phyloP scores from a whole-genome alignment of 1,140 invertebrate species.

The Battus philenor region DNA sequence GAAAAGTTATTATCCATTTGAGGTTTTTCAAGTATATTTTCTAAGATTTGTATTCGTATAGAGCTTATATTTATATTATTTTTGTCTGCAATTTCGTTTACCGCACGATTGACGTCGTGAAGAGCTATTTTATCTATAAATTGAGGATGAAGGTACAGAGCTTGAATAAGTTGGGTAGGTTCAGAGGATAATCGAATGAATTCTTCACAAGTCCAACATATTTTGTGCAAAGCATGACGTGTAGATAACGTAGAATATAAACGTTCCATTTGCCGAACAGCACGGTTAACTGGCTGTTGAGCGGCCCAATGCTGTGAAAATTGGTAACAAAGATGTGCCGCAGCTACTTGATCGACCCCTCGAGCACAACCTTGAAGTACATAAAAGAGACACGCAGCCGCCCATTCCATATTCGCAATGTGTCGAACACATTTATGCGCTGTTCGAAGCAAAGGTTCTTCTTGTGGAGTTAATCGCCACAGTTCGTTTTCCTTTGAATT shows the following conservation, averaged over 20 bases:
- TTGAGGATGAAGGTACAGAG: slow-evolving; percentile 74
- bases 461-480: slow-evolving; percentile 53
- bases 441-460: slow-evolving; percentile 59
- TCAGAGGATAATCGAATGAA: slow-evolving; percentile 72
- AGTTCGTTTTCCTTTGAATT: slow-evolving; percentile 47
- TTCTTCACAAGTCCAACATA: slow-evolving; percentile 76
- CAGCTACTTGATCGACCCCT: slow-evolving; percentile 78
- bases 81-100: slow-evolving; percentile 76
- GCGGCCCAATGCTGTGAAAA: slow-evolving; percentile 74
- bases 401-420: slow-evolving; percentile 74
- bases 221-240: slow-evolving; percentile 75
- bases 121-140: slow-evolving; percentile 68
- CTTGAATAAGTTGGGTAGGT: slow-evolving; percentile 74
- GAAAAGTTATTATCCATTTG: slow-evolving; percentile 39
- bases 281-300: slow-evolving; percentile 66
- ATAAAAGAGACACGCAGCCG: slow-evolving; percentile 71
- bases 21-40: slow-evolving; percentile 59
- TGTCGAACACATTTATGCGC: slow-evolving; percentile 68
- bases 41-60: slow-evolving; percentile 68
- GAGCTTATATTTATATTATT: slow-evolving; percentile 67
- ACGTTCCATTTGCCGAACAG: slow-evolving; percentile 72
- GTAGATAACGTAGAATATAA: slow-evolving; percentile 76
- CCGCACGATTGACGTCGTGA: slow-evolving; percentile 74
- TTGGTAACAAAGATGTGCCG: slow-evolving; percentile 77
- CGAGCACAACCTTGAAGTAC: slow-evolving; percentile 67